Evolutionary conservation across 2,113 vertebrate genomes (phyloP).

Genomic region (Tyto alba): DNA sequence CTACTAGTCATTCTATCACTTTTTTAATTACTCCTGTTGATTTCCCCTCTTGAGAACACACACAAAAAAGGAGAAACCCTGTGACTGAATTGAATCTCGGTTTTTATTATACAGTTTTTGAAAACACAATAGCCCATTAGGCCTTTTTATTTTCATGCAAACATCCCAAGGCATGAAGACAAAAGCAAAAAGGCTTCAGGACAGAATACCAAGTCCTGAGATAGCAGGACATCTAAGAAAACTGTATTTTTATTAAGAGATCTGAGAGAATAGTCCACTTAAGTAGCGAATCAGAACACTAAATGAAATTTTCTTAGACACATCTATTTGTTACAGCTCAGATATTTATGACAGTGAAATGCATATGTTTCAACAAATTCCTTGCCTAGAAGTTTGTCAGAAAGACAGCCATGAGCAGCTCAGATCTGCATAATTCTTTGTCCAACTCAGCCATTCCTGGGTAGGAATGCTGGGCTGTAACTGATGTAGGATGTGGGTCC

Average conservation of each 20-base stretch:
- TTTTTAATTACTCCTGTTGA: conserved; percentile 45
- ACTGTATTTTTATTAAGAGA: background rate
- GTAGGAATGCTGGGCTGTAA: background rate
- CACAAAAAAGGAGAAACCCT: background rate
- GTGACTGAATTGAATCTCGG: background rate
- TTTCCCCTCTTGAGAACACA: conserved; percentile 5
- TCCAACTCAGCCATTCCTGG: background rate
- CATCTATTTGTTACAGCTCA: background rate
- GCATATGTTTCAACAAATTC: background rate
- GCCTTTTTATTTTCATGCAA: background rate
- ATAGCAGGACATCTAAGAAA: background rate
- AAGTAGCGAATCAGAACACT: background rate
- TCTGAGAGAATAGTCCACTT: background rate
- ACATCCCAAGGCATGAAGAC: background rate
- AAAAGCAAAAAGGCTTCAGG: background rate
- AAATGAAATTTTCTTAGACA: background rate
- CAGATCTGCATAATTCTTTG: background rate
- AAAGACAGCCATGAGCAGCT: background rate
- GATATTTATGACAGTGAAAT: background rate
- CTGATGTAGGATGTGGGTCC: background rate
- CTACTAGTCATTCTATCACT: conserved; percentile 16
- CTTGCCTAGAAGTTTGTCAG: background rate
- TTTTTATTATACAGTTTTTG: conserved; percentile 11
- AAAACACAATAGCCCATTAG: conserved; percentile 17
- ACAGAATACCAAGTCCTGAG: background rate